Conservation (phyloP, 1,140 invertebrate species). For the Halesus radiatus region DNA sequence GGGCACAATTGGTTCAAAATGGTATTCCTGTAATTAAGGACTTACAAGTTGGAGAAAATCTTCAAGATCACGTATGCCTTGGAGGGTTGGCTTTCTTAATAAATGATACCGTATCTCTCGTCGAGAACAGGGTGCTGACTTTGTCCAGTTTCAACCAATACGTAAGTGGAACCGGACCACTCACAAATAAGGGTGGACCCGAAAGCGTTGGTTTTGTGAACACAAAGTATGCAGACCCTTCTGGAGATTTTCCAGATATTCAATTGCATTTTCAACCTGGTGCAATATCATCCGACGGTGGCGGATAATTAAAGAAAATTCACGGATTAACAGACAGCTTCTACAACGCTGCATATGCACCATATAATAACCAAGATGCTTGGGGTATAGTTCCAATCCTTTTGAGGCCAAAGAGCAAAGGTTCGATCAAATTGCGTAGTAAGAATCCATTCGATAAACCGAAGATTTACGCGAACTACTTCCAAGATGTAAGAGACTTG, state of each 20-base stretch:
- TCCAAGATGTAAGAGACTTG: conserved; percentile 84
- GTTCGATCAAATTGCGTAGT: conserved; percentile 82
- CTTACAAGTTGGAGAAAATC: conserved; percentile 78
- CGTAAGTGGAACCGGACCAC: conserved; percentile 68
- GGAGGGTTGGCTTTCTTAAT: conserved; percentile 77
- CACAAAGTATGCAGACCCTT: conserved; percentile 82
- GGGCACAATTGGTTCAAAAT: conserved; percentile 78
- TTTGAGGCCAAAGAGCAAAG: conserved; percentile 85
- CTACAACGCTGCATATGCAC: conserved; percentile 88
- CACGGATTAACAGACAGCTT: conserved; percentile 83
- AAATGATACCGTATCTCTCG: conserved; percentile 82
- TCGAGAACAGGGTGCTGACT: conserved; percentile 71
- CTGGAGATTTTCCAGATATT: conserved; percentile 84
- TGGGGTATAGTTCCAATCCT: conserved; percentile 87
- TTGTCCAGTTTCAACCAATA: conserved; percentile 71
- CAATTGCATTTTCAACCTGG: conserved; percentile 90
- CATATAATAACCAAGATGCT: conserved; percentile 81
- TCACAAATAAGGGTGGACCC: conserved; percentile 59
- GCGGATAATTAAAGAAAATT: conserved; percentile 82
- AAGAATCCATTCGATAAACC: conserved; percentile 86
- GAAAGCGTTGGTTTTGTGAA: conserved; percentile 89
- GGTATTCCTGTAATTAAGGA: conserved; percentile 82
- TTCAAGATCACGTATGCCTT: conserved; percentile 75
- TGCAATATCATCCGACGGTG: conserved; percentile 84
- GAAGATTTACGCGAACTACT: conserved; percentile 91